Evolutionary conservation across 2,888 invertebrate species (phyloP), one percentile per base, ranked within the genome.

Genomic region (Vanessa cardui): DNA sequence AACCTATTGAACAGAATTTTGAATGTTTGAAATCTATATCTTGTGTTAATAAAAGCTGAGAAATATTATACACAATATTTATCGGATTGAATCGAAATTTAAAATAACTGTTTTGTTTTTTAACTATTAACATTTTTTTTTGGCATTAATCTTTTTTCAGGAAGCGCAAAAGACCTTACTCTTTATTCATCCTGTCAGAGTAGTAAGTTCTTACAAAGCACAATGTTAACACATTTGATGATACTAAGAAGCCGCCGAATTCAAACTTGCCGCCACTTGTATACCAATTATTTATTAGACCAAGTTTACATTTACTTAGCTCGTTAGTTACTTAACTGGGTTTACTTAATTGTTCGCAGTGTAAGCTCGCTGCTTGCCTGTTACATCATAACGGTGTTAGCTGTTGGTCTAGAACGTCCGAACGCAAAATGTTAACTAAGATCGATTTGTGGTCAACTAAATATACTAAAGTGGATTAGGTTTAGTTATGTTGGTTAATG

Each of bases 261-360:
- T 39, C 62, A 58, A 64, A 69, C 69, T 71, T 73, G 69, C 68
- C 64, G 62, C 45, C 63, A 62, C 66, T 69, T 66, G 72, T 74
- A 70, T 62, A 68, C 71, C 72, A 72, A 74, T 74, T 75, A 77
- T 74, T 74, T 75, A 77, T 74, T 73, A 74, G 74, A 74, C 69
- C 66, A 73, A 78, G 77, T 78, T 77, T 72, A 64, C 73, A 69
- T 74, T 70, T 62, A 76, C 74, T 77, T 74, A 68, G 75, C 71
- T 71, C 72, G 76, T 76, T 79, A 75, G 77, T 77, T 76, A 74
- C 72, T 75, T 68, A 64, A 66, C 62, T 64, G 52, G 58, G 66
- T 64, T 71, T 66, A 69, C 66, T 71, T 71, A 69, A 71, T 69
- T 59, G 66, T 59, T 71, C 52, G 47, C 62, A 66, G 60, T 63